These are phyloP conservation scores for Gallinago undulata DNA, from an alignment of 2,113 vertebrate species.

Conservation along the genomic window DNA sequence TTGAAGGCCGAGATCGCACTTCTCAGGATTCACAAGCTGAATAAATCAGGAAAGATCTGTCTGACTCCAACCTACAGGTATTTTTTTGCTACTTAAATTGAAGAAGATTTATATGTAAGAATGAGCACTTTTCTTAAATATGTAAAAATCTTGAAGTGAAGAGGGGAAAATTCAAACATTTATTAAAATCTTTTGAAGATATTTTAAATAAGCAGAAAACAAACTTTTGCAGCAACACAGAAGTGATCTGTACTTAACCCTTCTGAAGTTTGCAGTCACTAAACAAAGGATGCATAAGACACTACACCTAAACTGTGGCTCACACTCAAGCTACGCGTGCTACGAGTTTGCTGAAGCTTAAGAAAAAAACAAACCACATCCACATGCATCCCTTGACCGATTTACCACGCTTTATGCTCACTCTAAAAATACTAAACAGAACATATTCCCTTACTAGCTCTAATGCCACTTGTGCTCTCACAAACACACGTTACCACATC, in stretches of 20 bases:
- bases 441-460: not conserved
- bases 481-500: not conserved
- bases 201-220: not conserved
- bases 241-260: not conserved
- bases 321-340: not conserved
- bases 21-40: not conserved
- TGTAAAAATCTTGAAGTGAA: not conserved
- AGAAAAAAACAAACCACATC: not conserved
- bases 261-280: not conserved
- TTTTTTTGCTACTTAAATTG: not conserved
- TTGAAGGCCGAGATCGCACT: not conserved
- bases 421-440: not conserved
- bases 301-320: not conserved
- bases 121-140: not conserved
- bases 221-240: not conserved
- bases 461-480: not conserved
- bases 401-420: not conserved
- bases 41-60: not conserved
- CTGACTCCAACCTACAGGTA: not conserved
- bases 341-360: not conserved
- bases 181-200: not conserved
- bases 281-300: not conserved
- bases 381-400: not conserved
- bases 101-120: not conserved
- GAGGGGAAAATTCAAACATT: not conserved